Evolutionary conservation across 2,797 vertebrate genomes (phyloP).

Genomic region (Ceyx erithaca): DNA sequence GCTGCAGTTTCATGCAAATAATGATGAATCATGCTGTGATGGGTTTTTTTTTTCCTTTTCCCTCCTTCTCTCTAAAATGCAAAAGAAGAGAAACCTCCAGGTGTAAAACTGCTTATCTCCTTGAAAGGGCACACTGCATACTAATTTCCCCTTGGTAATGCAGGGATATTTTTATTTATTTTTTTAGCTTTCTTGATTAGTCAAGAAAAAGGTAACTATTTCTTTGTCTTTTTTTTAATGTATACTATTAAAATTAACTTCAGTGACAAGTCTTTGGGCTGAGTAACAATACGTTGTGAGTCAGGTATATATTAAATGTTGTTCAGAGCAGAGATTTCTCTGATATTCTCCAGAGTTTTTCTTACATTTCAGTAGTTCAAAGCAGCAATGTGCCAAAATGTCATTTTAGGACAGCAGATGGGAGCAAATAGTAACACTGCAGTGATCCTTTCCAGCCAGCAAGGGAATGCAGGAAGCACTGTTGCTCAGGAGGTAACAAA

Average conservation of each 20-base stretch:
- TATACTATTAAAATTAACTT: slow-evolving; percentile 20
- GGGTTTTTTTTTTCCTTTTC: not conserved
- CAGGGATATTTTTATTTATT: not conserved
- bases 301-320: slow-evolving; percentile 16
- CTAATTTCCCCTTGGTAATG: not conserved
- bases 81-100: slow-evolving; percentile 14
- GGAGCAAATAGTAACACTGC: not conserved
- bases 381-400: not conserved
- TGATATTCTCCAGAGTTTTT: not conserved
- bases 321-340: not conserved
- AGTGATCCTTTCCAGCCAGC: not conserved
- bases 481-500: not conserved
- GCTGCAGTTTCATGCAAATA: slow-evolving; percentile 40
- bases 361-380: not conserved
- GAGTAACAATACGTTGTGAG: not conserved
- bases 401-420: not conserved
- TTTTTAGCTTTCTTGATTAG: slow-evolving; percentile 11
- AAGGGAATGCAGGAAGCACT: not conserved
- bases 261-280: slow-evolving; percentile 1
- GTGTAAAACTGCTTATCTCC: not conserved
- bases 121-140: slow-evolving; percentile 18
- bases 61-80: not conserved
- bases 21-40: slow-evolving; percentile 33
- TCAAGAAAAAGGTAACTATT: not conserved
- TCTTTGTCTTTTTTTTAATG: not conserved